phyloP scores from a whole-genome alignment of 2,113 vertebrate species.

The Meles meles region DNA sequence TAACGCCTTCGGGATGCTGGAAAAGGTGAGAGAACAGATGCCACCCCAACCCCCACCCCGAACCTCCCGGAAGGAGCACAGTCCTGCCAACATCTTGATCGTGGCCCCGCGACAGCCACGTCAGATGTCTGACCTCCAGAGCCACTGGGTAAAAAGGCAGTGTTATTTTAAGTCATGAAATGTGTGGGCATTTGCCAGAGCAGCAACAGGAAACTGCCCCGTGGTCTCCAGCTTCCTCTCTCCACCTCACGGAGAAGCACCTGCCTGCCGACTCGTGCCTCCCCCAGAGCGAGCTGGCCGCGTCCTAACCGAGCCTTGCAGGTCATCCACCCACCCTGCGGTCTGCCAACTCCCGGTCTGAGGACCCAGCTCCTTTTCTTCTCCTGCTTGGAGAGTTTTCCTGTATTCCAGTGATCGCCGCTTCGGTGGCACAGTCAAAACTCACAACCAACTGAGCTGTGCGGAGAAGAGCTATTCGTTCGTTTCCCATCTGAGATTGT shows the following conservation, averaged over 20 bases:
- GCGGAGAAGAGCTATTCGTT: fast-evolving
- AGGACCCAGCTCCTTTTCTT: no score
- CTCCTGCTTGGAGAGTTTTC: no score
- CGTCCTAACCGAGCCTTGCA: fast-evolving
- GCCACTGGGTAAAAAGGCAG: fast-evolving
- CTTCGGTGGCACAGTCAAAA: fast-evolving
- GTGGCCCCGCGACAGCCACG: background rate
- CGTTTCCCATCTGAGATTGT: fast-evolving
- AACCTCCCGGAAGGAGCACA: background rate
- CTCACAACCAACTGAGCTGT: background rate
- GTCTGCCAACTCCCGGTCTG: background rate
- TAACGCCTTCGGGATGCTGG: background rate
- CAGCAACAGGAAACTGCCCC: background rate
- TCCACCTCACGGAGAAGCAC: background rate
- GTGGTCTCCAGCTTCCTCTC: background rate
- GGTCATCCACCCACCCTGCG: fast-evolving
- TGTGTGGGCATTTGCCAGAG: background rate
- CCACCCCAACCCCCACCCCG: background rate
- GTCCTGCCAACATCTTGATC: background rate
- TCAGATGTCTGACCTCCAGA: background rate
- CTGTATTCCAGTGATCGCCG: fast-evolving
- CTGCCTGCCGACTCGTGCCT: fast-evolving
- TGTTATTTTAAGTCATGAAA: background rate
- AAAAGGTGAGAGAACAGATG: no score
- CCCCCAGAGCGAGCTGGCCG: fast-evolving